Conservation (phyloP, 1,140 invertebrate species). For the Bombus balteatus region DNA sequence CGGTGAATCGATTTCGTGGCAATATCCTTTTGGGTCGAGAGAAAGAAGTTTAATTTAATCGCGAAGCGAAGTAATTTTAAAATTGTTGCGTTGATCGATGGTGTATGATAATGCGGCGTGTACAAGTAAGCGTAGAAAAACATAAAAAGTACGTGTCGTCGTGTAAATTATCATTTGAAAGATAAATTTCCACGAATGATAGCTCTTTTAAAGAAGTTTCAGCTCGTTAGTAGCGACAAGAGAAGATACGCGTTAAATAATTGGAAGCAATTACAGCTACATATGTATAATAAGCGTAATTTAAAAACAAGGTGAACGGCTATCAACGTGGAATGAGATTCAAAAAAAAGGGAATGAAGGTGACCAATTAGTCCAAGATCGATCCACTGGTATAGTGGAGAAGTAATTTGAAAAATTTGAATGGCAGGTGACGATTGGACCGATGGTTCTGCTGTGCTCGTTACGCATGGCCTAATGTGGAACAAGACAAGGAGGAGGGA, state of each 20-base stretch:
- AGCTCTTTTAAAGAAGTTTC: background rate
- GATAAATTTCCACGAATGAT: slow-evolving; percentile 1
- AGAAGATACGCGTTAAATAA: background rate
- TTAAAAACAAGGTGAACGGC: background rate
- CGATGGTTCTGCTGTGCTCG: background rate
- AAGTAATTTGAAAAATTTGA: slow-evolving; percentile 35
- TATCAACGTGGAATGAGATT: background rate
- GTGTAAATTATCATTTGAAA: background rate
- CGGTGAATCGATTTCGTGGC: background rate
- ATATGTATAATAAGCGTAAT: background rate
- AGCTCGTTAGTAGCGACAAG: background rate
- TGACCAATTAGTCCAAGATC: background rate
- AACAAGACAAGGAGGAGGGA: background rate
- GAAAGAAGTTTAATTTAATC: background rate
- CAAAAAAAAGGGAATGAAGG: background rate
- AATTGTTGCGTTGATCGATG: background rate
- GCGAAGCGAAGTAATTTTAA: background rate
- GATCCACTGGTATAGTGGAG: background rate
- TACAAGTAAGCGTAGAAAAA: no score
- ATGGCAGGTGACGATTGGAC: slow-evolving; percentile 42
- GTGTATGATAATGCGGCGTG: background rate
- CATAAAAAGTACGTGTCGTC: background rate
- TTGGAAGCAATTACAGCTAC: background rate
- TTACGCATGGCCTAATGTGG: slow-evolving; percentile 12
- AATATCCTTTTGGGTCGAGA: no score